phyloP scores from a whole-genome alignment of 64 coral and sea anemone species.

The Stylophora pistillata region DNA sequence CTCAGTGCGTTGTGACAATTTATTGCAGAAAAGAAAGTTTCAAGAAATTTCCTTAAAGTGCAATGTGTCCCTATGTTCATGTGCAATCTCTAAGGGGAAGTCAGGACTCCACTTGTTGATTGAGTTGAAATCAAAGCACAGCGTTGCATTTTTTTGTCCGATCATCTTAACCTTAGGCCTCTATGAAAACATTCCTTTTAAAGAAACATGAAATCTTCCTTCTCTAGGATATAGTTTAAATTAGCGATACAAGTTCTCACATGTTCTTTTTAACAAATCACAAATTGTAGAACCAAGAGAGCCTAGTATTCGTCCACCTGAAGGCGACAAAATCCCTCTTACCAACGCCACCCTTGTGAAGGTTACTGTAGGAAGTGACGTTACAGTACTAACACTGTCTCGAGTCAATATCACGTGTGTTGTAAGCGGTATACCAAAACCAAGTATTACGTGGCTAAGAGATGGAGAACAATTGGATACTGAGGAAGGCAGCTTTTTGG shows the following conservation, averaged over 20 bases:
- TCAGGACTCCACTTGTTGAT: too few species aligned
- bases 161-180: too few species aligned
- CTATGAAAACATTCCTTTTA: too few species aligned
- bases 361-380: conserved; percentile 51
- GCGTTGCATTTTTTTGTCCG: too few species aligned
- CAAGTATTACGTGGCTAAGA: conserved; percentile 75
- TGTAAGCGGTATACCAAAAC: conserved; percentile 57
- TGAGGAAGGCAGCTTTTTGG: conserved; percentile 5
- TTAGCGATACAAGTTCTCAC: neutral
- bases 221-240: neutral
- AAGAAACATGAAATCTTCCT: too few species aligned
- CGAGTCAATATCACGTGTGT: conserved; percentile 60
- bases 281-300: conserved; percentile 9
- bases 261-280: neutral
- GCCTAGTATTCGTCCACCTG: conserved; percentile 2
- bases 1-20: too few species aligned
- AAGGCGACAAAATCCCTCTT: neutral
- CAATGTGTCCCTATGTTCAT: too few species aligned
- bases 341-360: conserved; percentile 10
- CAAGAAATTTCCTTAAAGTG: too few species aligned
- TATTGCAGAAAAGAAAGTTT: too few species aligned
- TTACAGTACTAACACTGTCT: conserved; percentile 61
- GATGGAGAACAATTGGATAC: conserved; percentile 23
- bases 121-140: too few species aligned
- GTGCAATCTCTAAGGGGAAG: too few species aligned